Evolutionary conservation across 1,140 invertebrate genomes (phyloP), one percentile per base, ranked within the genome.

Genomic region (Protaetia brevitarsis): DNA sequence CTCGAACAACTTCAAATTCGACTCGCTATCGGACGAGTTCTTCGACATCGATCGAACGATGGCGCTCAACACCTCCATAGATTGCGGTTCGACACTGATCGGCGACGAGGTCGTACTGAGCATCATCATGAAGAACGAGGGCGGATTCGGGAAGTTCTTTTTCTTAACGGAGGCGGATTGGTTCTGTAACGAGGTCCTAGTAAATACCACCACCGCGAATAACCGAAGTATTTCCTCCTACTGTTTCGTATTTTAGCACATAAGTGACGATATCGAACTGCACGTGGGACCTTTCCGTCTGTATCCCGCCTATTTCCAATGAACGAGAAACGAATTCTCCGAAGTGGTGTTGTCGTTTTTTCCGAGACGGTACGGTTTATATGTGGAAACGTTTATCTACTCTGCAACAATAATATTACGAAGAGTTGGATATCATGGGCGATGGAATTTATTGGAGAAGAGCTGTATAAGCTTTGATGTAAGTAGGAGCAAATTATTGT

Each of bases 221-320:
- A 7, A 34, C n/a, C n/a, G n/a, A 34, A 34, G n/a, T 7, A 7
- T 34, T 34, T 37, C 34, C 16, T 37, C 10, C 10, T 4, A 11
- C n/a, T n/a, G n/a, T n/a, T n/a, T n/a, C n/a, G n/a, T 63, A 26
- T 34, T 70, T 65, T 65, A 72, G 72, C 45, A 27, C 19, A 23
- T 71, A 2, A 66, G 64, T n/a, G 45, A 34, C 1, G 28, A 34
- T 26, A 63, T 74, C 56, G 67, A 74, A 36, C 29, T 71, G 10
- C 31, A 16, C 2, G 64, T 45, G 0, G 67, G 62, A 2, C 19
- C 56, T 23, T 73, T 76, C 56, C 66, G 66, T 58, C 59, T 76
- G 2, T 68, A 68, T 27, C 74, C 74, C n/a, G 67, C 59, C 7
- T 76, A 71, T 57, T 74, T 76, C 60, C 65, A 71, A 58, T 59